Percentiles rank a stretch among this genome's conserved stretches.
These are phyloP conservation scores for Eilema sororculum DNA, from an alignment of 2,888 invertebrate genomes.

Conservation along the genomic window DNA sequence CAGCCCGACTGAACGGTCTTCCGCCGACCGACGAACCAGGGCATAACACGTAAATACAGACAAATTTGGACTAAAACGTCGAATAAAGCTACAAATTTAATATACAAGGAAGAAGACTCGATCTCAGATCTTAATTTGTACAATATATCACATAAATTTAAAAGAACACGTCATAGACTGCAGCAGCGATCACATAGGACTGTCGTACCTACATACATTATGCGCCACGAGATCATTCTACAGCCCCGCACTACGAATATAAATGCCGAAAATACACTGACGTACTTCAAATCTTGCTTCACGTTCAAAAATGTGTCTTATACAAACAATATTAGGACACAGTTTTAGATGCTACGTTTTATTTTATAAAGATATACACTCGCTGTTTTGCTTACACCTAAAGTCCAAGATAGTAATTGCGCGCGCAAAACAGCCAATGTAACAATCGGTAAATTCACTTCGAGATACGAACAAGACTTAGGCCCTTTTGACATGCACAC, in stretches of 20 bases:
- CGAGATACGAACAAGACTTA: constrained; percentile 33
- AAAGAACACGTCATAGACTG: constrained; percentile 72
- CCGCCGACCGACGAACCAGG: constrained; percentile 28
- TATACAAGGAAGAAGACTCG: constrained; percentile 75
- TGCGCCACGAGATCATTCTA: constrained; percentile 58
- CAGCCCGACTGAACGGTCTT: constrained; percentile 29
- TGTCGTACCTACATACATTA: constrained; percentile 53
- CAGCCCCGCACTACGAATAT: constrained; percentile 23
- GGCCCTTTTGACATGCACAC: no score
- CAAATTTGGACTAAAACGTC: constrained; percentile 71
- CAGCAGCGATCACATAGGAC: constrained; percentile 53
- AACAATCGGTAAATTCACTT: constrained; percentile 19
- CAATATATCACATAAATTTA: constrained; percentile 82
- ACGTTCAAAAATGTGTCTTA: constrained; percentile 25
- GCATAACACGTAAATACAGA: constrained; percentile 56
- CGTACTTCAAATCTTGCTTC: constrained; percentile 23
- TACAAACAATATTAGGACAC: neutral
- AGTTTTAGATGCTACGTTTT: constrained; percentile 24
- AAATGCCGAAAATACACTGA: constrained; percentile 16
- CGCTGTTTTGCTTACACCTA: constrained; percentile 25
- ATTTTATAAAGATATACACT: constrained; percentile 16
- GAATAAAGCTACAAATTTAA: constrained; percentile 73
- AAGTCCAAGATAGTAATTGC: constrained; percentile 18
- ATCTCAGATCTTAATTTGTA: constrained; percentile 83
- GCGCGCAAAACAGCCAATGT: constrained; percentile 37